Percentiles rank a stretch among this genome's conserved stretches.
Conservation (phyloP, 1,140 invertebrate species). For the Zaprionus gabonicus region DNA sequence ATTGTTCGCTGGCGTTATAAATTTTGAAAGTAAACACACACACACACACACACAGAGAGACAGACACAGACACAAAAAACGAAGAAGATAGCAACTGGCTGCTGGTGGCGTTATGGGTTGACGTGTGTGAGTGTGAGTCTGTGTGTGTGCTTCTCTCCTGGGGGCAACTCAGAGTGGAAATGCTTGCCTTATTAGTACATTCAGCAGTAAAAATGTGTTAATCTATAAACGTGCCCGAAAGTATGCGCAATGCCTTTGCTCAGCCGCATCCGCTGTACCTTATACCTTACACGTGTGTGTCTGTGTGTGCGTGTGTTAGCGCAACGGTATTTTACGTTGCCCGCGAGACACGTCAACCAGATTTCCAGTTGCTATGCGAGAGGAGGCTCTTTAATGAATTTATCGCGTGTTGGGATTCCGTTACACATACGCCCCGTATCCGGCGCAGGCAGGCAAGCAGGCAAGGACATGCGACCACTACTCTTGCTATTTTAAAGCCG, state of each 20-base stretch:
- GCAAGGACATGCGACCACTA: constrained; percentile 66
- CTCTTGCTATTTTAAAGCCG: constrained; percentile 28
- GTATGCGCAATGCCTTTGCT: constrained; percentile 43
- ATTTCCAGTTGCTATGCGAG: constrained; percentile 56
- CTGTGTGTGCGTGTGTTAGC: constrained; percentile 38
- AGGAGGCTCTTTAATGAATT: constrained; percentile 75
- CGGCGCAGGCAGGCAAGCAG: constrained; percentile 19
- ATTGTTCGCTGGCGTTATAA: constrained; percentile 64
- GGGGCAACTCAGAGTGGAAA: constrained; percentile 80
- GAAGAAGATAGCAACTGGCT: constrained; percentile 52
- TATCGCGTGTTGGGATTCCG: constrained; percentile 77
- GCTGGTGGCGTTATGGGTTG: constrained; percentile 15
- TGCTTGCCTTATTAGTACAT: constrained; percentile 83
- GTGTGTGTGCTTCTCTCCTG: constrained; percentile 47
- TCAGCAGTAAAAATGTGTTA: constrained; percentile 83
- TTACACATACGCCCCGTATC: constrained; percentile 75
- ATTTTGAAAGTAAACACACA: constrained; percentile 74
- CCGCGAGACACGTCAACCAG: constrained; percentile 73
- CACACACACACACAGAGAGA: constrained; percentile 23
- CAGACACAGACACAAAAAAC: constrained; percentile 7
- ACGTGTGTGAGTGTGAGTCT: background rate
- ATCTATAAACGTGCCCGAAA: constrained; percentile 76
- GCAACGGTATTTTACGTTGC: constrained; percentile 73
- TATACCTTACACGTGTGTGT: constrained; percentile 4
- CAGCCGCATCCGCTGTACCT: background rate